Evolutionary conservation across 53 echinoderm and acorn worm species (phyloP).

Genomic region (Stichopus horrens): DNA sequence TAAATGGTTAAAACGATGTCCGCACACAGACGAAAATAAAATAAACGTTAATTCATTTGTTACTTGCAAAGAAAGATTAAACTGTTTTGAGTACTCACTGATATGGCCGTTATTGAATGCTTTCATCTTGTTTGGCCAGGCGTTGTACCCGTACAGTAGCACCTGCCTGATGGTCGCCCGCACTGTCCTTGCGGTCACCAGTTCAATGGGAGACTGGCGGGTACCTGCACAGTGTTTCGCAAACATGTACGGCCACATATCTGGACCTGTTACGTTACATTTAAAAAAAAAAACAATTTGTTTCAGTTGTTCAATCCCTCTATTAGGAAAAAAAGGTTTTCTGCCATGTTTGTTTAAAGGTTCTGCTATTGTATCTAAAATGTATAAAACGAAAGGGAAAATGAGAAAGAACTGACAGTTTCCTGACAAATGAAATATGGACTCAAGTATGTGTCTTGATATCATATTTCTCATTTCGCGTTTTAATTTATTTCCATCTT

Average conservation of each 20-base stretch:
- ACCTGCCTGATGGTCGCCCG: constrained; percentile 3
- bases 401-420: no score
- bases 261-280: constrained; percentile 10
- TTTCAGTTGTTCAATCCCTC: no score
- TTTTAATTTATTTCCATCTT: no score
- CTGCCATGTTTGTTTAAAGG: no score
- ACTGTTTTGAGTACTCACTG: neutral
- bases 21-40: no score
- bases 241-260: constrained; percentile 47
- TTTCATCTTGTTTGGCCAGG: constrained; percentile 42
- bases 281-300: neutral
- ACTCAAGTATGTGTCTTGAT: no score
- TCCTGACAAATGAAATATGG: no score
- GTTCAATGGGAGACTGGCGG: constrained; percentile 15
- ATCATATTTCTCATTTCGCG: no score
- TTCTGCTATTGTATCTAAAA: no score
- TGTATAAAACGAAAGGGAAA: no score
- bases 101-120: constrained; percentile 49
- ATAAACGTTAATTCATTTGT: neutral
- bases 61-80: neutral
- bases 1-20: no score
- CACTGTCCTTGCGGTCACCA: constrained; percentile 4
- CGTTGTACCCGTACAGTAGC: constrained; percentile 31
- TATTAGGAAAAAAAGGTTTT: no score
- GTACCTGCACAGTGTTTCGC: neutral